Conservation (phyloP, 2,113 vertebrate species). For the Diadophis punctatus region DNA sequence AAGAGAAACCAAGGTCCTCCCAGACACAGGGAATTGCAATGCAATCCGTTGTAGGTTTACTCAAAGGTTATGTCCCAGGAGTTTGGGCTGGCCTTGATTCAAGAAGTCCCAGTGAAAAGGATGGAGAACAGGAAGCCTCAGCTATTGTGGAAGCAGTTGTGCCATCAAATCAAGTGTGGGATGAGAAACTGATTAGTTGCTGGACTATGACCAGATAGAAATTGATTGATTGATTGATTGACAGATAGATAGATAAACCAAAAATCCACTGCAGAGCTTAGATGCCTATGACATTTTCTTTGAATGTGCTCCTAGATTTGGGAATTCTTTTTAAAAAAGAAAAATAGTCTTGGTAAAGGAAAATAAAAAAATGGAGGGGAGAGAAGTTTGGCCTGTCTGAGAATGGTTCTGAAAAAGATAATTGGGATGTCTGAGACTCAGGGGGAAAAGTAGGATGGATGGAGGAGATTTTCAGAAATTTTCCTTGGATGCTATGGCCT, state of each 20-base stretch:
- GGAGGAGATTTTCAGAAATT: background rate
- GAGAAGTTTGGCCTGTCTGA: background rate
- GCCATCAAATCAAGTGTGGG: background rate
- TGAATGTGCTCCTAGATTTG: background rate
- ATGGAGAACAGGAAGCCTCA: too few relatives aligned
- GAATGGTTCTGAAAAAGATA: background rate
- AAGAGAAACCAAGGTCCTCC: background rate
- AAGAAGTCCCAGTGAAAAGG: background rate
- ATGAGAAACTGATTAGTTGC: too few relatives aligned
- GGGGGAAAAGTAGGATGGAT: too few relatives aligned
- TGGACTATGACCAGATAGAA: too few relatives aligned
- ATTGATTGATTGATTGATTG: too few relatives aligned
- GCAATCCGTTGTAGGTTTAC: background rate
- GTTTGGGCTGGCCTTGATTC: background rate
- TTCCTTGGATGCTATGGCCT: too few relatives aligned
- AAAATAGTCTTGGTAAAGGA: background rate
- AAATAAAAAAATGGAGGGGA: background rate
- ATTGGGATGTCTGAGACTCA: background rate
- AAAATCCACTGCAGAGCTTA: background rate
- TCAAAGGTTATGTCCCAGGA: background rate
- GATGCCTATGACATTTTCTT: background rate
- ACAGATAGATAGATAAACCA: background rate
- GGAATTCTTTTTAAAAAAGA: background rate
- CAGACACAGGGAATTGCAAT: background rate
- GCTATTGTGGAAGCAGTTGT: background rate